Base-by-base conservation (phyloP, 2,888 invertebrate genomes). In the Empis stercorea region DNA sequence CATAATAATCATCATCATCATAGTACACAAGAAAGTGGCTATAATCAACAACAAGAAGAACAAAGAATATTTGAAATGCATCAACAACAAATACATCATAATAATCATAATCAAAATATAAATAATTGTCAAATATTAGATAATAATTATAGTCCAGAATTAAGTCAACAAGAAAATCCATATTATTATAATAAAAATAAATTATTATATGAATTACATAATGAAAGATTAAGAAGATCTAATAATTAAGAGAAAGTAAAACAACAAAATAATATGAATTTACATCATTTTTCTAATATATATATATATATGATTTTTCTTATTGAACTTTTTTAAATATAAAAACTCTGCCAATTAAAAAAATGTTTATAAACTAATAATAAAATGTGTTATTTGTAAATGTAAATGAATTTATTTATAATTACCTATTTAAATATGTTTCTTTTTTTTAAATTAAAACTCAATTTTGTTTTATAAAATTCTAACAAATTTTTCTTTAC, bases 101-200 rank as follows among this genome's bases (percentile, higher is more conserved):
- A 46, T 50, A 32, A 27, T 52, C 52, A 44, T 41, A 15, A 17
- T 41, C 51, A 44, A 39, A 34, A 16, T 9, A 45, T 42, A 37
- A 27, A 50, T 6, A 45, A 54, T 16, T 54, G 50, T 34, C 51
- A 57, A 37, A n/a, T n/a, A n/a, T 50, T 59, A 30, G 49, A 48
- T 38, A 46, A 43, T 13, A 43, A 50, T 16, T 88, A 88, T 64
- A 78, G 78, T 57, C 91, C 92, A 15, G 87, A 87, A 59, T 72
- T 92, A 45, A 78, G 71, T 61, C 80, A 82, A 50, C 68, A 73
- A 46, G 80, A 88, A 60, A 93, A 92, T 73, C 87, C 83, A 27
- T 84, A 84, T 66, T 93, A 91, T 65, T 91, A 83, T 65, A 81
- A 84, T 57, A 78, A 78, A 56, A 93, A 93, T 67, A 88, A 87